Conservation (phyloP, 2,113 vertebrate species). For the Telmatochromis sp. region DNA sequence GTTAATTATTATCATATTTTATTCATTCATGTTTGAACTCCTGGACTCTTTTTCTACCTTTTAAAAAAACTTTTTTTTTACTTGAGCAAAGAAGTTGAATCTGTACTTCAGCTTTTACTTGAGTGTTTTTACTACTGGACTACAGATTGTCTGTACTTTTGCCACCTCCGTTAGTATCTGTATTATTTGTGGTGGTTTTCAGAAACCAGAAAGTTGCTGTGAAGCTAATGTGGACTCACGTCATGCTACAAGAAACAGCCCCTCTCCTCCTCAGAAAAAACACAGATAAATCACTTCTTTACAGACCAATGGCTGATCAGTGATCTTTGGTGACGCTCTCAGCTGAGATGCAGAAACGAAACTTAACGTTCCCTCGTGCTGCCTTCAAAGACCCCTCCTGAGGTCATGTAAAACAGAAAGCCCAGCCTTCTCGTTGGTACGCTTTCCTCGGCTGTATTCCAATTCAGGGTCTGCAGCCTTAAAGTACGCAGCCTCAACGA, state of each 20-base stretch:
- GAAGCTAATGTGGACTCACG: background rate
- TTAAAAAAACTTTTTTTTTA: background rate
- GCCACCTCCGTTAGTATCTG: background rate
- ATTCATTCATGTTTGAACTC: background rate
- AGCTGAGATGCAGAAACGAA: background rate
- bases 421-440: fast-evolving
- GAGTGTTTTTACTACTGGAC: fast-evolving
- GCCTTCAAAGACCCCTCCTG: background rate
- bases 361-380: fast-evolving
- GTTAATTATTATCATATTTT: too few relatives aligned
- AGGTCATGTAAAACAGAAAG: background rate
- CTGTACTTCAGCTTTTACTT: background rate
- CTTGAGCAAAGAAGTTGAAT: background rate
- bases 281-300: fast-evolving
- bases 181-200: background rate
- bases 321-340: background rate
- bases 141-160: background rate
- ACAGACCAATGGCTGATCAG: background rate
- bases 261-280: background rate
- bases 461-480: too few relatives aligned
- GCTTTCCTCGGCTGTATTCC: background rate
- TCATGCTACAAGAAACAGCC: background rate
- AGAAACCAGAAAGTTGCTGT: background rate
- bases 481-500: too few relatives aligned
- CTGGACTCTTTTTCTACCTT: background rate